Conservation (phyloP, 2,888 invertebrate genomes). For the Drosophila kokeensis region DNA sequence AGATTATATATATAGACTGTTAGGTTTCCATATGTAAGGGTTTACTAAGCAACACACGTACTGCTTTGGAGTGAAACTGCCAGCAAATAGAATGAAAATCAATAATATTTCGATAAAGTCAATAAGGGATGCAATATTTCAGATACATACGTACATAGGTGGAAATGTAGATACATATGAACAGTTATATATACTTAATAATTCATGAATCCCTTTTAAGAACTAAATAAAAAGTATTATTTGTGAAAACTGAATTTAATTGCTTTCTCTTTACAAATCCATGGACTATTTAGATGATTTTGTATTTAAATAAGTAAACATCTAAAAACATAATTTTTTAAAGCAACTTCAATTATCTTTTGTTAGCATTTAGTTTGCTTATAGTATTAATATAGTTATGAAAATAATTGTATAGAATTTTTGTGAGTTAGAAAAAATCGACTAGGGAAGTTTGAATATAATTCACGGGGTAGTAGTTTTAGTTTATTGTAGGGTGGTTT, state of each 20-base stretch:
- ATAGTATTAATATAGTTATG: neutral
- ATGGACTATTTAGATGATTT: neutral
- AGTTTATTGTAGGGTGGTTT: constrained; percentile 1
- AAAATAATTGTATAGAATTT: neutral
- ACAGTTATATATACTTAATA: neutral
- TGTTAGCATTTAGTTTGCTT: neutral
- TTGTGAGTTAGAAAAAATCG: neutral
- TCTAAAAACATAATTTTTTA: neutral
- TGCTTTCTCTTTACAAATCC: neutral
- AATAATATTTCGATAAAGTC: neutral
- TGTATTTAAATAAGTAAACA: neutral
- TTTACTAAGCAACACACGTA: neutral
- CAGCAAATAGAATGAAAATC: neutral
- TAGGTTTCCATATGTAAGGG: neutral
- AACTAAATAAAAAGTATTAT: neutral
- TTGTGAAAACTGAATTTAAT: neutral
- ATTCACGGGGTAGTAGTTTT: neutral
- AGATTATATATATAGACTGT: neutral
- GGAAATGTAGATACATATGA: neutral
- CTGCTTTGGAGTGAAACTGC: neutral
- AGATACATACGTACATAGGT: neutral
- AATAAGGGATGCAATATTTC: neutral
- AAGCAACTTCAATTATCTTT: neutral
- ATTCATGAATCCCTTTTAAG: neutral
- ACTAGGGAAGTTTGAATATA: neutral